Evolutionary conservation across 2,888 invertebrate genomes (phyloP).

Genomic region (Acanthosepion esculentum): DNA sequence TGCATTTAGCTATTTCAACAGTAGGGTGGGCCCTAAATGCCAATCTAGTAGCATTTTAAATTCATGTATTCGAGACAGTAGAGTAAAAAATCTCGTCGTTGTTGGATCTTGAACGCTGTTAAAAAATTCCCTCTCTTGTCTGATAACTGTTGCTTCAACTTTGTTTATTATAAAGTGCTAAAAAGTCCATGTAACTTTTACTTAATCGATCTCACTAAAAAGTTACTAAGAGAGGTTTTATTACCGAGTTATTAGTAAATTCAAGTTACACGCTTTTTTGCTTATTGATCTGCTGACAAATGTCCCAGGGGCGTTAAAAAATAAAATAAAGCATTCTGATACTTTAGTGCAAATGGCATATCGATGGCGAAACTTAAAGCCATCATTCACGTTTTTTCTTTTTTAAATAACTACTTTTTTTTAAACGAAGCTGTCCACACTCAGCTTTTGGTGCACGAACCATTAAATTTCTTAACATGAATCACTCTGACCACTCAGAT

Average conservation of each 20-base stretch:
- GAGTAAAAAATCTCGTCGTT: too few species aligned
- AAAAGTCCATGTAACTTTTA: too few species aligned
- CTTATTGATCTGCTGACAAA: neutral
- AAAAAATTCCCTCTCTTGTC: too few species aligned
- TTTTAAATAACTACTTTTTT: neutral
- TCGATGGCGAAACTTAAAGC: neutral
- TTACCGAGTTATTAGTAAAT: neutral
- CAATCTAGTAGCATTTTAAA: too few species aligned
- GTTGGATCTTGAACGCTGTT: too few species aligned
- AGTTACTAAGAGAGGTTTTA: neutral
- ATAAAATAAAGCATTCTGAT: neutral
- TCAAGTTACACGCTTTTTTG: neutral
- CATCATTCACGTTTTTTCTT: neutral
- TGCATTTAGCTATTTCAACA: too few species aligned
- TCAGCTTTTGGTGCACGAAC: neutral
- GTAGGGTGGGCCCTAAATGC: too few species aligned
- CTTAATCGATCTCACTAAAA: neutral
- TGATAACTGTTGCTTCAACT: too few species aligned
- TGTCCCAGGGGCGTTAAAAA: neutral
- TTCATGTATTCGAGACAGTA: too few species aligned
- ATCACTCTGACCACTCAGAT: neutral
- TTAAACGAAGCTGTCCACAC: neutral
- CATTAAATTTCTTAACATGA: neutral
- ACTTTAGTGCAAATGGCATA: neutral
- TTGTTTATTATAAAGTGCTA: too few species aligned